Evolutionary conservation across 2,797 vertebrate genomes (phyloP), one percentile per base, ranked within the genome.

Genomic region (Myoxocephalus aenaeus): DNA sequence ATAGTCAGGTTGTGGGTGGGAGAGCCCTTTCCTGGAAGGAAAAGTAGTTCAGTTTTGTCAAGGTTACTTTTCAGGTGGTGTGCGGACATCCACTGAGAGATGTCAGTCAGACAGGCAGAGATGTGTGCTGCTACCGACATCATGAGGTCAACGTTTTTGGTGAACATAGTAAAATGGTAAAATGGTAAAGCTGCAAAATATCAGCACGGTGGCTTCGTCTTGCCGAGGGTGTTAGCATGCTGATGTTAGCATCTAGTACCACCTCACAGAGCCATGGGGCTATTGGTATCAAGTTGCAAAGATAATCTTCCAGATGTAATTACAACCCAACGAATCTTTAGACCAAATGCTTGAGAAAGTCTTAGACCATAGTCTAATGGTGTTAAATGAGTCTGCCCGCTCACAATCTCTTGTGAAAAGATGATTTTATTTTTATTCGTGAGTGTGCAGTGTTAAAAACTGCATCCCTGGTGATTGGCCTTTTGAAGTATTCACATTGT

Each of bases 391-490:
- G 20, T 59, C 38, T 25, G 32, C 53, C n/a, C 22, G n/a, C n/a
- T 38, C 13, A 36, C 65, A 63, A 3, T 65, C 15, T 38, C 18
- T 36, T 83, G 64, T 65, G 57, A 42, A 63, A 64, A 70, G 46
- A 73, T 48, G 51, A 46, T 34, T 65, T 65, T 73, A 66, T 40
- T 79, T 68, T 67, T 73, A 70, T 83, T 65, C 70, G 40, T 22
- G 15, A 42, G 18, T 15, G 18, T 15, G 51, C n/a, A 22, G 50
- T 53, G 12, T 50, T 50, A 14, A 13, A 25, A 22, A 17, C 25
- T 56, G 53, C 7, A 6, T 27, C 25, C 22, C 53, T 56, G 25
- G 14, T 29, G 53, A 7, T 56, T 15, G 13, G 25, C 22, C 51
- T 14, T 81, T 51, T 74, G 5, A 42, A 29, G 14, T 10, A 10